Conservation (phyloP, 2,888 invertebrate species). For the Metopia argyrocephala region DNA sequence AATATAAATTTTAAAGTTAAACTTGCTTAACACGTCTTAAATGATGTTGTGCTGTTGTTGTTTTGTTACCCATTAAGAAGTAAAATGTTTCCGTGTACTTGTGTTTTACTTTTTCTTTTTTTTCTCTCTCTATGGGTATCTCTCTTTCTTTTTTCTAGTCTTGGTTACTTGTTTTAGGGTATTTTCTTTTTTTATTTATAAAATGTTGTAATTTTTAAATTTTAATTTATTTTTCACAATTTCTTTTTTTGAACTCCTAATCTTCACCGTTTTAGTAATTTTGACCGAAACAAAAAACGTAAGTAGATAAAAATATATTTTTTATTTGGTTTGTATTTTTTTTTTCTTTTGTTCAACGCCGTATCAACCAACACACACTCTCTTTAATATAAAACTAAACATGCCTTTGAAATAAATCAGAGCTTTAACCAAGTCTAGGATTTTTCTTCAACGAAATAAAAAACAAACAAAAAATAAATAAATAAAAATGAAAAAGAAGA, state of each 20-base stretch:
- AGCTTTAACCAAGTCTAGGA: constrained; percentile 57
- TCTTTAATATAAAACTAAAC: constrained; percentile 78
- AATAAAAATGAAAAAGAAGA: neutral
- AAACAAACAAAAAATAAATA: constrained; percentile 17
- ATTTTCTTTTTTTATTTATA: neutral
- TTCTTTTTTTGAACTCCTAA: neutral
- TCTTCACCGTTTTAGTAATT: constrained; percentile 28
- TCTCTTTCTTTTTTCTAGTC: constrained; percentile 3
- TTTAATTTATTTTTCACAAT: constrained; percentile 23
- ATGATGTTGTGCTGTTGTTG: constrained; percentile 3
- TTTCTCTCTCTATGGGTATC: constrained; percentile 2
- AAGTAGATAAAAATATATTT: neutral
- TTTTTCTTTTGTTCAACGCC: constrained; percentile 8
- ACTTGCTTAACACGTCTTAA: constrained; percentile 57
- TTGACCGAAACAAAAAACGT: neutral
- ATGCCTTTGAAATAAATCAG: constrained; percentile 63
- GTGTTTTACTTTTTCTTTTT: constrained; percentile 27
- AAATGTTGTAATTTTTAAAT: neutral
- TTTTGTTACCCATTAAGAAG: constrained; percentile 38
- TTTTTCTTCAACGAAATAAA: constrained; percentile 30
- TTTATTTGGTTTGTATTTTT: constrained; percentile 11
- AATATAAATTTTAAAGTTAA: constrained; percentile 30
- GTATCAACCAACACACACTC: constrained; percentile 71
- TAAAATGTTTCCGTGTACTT: constrained; percentile 34
- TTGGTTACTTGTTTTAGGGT: constrained; percentile 10